phyloP scores from a whole-genome alignment of 2,888 invertebrate genomes.

The Doris montereyensis region DNA sequence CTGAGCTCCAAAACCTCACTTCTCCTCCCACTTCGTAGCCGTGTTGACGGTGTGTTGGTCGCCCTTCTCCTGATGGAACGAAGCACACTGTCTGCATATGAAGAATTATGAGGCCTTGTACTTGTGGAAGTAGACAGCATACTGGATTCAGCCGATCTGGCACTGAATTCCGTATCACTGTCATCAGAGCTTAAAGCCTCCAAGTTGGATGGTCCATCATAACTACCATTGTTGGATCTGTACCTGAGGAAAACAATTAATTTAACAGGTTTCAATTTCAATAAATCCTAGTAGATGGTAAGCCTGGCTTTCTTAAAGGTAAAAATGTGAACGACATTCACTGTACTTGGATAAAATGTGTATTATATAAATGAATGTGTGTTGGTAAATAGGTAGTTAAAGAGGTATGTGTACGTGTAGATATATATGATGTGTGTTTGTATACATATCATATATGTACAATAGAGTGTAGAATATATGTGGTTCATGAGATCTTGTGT shows the following conservation, averaged over 20 bases:
- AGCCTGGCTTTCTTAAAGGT: no score
- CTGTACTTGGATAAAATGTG: no score
- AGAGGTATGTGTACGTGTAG: no score
- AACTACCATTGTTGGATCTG: neutral
- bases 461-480: no score
- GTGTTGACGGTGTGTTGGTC: slow-evolving; percentile 36
- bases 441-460: no score
- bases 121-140: neutral
- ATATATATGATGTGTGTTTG: no score
- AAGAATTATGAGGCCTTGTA: neutral
- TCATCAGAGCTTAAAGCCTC: slow-evolving; percentile 47
- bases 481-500: no score
- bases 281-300: no score
- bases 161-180: slow-evolving; percentile 40
- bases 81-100: slow-evolving; percentile 34
- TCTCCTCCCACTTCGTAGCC: slow-evolving; percentile 25
- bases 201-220: slow-evolving; percentile 17
- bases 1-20: slow-evolving; percentile 31
- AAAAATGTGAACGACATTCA: slow-evolving; percentile 47
- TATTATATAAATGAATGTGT: no score
- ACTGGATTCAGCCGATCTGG: neutral
- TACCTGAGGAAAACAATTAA: no score
- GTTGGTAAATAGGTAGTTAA: no score
- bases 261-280: no score
- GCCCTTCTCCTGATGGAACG: slow-evolving; percentile 37